Base-by-base conservation (phyloP, 2,888 invertebrate species). In the Melitaea athalia region DNA sequence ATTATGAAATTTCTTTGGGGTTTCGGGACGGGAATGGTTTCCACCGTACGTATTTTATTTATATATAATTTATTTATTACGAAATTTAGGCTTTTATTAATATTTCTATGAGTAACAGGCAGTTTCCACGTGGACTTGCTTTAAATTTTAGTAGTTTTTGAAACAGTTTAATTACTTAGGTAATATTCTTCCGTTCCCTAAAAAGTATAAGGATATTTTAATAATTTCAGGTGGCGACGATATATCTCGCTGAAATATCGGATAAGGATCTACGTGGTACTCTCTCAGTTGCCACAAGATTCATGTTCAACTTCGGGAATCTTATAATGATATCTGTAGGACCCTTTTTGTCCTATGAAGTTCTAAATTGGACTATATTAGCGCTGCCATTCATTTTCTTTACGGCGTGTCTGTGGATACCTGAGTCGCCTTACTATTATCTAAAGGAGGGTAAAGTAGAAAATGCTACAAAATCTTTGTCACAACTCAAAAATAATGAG, bases 391-490 rank as follows among this genome's bases (percentile, higher is more conserved):
- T 91, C 0, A 72, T 85, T 1, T 94, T 92, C 76, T 91, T 94
- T 60, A 47, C 82, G 0, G 86, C 84, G 0, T 94, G 94, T 73
- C 81, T 86, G 68, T 93, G 93, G 85, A 93, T 94, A 78, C 94
- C 95, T 0, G 94, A 95, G 76, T 93, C 94, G 0, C 95, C 94
- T 0, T 94, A 94, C 75, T 94, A 86, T 74, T 83, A 94, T 50
- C 77, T 95, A 47, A 94, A 93, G 80, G 89, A 87, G 67, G 89
- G 91, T 0, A 83, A 86, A n/a, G 83, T 89, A 0, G 85, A 86
- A 3, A 81, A 85, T 0, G 94, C 94, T 0, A 87, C 83, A 69
- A 80, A 79, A 5, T 88, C 83, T n/a, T 74, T 94, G 33, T 77
- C 73, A 63, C 82, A 77, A 52, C 76, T 94, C 11, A 90, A 80